A percentile compares a stretch with the other conserved stretches of the same genome.
Evolutionary conservation across 1,140 invertebrate species (phyloP).

Genomic region (Hycleus phaleratus): DNA sequence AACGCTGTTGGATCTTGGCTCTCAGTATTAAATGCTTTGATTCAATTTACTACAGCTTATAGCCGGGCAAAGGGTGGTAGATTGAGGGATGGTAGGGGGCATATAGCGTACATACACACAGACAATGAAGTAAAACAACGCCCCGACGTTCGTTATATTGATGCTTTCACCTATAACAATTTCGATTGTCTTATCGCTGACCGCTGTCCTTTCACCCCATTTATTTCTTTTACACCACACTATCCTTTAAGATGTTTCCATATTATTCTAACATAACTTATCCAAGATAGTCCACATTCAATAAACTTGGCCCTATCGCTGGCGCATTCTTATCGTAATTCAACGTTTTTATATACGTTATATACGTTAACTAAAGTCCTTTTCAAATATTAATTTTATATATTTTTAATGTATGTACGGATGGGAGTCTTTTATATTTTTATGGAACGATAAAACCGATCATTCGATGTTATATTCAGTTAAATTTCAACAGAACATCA

Average conservation of each 20-base stretch:
- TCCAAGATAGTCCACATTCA: no score
- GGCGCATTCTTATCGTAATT: no score
- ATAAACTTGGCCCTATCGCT: no score
- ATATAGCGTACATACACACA: no score
- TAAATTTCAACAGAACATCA: no score
- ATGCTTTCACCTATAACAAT: neutral
- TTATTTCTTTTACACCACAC: slow-evolving; percentile 3
- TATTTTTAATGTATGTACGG: slow-evolving; percentile 28
- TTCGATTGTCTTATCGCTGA: slow-evolving; percentile 14
- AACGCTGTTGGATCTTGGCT: slow-evolving; percentile 19
- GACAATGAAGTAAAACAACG: no score
- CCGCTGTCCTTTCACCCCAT: slow-evolving; percentile 21
- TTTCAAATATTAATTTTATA: slow-evolving; percentile 34
- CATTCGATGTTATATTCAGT: slow-evolving; percentile 18
- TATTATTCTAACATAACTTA: no score
- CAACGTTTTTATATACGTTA: no score
- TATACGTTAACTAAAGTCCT: slow-evolving; percentile 4
- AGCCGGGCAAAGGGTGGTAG: slow-evolving; percentile 15
- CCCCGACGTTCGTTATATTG: no score
- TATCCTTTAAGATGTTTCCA: neutral
- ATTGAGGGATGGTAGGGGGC: neutral
- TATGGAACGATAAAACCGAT: slow-evolving; percentile 30
- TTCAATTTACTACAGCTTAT: slow-evolving; percentile 25
- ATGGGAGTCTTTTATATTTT: slow-evolving; percentile 22
- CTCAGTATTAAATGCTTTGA: slow-evolving; percentile 24